A percentile compares a stretch with the other conserved stretches of the same genome.
phyloP scores from a whole-genome alignment of 1,140 invertebrate genomes.

The Babylonia areolata region DNA sequence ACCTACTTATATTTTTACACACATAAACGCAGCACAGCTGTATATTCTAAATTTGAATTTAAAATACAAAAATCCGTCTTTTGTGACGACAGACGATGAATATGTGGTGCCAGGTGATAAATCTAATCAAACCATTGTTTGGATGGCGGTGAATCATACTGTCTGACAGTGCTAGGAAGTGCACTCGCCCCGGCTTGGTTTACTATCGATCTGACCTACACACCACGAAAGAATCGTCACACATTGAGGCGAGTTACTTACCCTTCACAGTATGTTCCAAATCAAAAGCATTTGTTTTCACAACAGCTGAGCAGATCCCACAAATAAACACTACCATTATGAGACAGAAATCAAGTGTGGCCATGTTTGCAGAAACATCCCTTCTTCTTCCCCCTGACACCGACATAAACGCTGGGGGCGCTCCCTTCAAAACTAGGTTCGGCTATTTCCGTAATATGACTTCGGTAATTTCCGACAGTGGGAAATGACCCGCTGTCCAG shows the following conservation, averaged over 20 bases:
- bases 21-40: too few relatives aligned
- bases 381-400: not conserved
- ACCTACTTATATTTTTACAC: too few relatives aligned
- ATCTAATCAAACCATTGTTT: too few relatives aligned
- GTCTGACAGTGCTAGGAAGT: too few relatives aligned
- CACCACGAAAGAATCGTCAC: not conserved
- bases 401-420: conserved; percentile 12
- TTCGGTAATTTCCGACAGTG: not conserved
- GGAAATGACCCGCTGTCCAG: too few relatives aligned
- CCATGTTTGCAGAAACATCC: conserved; percentile 24
- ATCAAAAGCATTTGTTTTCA: not conserved
- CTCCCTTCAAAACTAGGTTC: conserved; percentile 3
- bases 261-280: not conserved
- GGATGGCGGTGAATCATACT: not conserved
- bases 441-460: conserved; percentile 15
- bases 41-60: too few relatives aligned
- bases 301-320: not conserved
- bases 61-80: too few relatives aligned
- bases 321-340: not conserved
- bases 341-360: not conserved
- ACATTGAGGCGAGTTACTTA: not conserved
- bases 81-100: not conserved
- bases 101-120: not conserved
- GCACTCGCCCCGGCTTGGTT: not conserved
- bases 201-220: not conserved